Percentiles rank a stretch among this genome's conserved stretches.
Conservation (phyloP, 2,113 vertebrate species). For the Callorhinus ursinus region DNA sequence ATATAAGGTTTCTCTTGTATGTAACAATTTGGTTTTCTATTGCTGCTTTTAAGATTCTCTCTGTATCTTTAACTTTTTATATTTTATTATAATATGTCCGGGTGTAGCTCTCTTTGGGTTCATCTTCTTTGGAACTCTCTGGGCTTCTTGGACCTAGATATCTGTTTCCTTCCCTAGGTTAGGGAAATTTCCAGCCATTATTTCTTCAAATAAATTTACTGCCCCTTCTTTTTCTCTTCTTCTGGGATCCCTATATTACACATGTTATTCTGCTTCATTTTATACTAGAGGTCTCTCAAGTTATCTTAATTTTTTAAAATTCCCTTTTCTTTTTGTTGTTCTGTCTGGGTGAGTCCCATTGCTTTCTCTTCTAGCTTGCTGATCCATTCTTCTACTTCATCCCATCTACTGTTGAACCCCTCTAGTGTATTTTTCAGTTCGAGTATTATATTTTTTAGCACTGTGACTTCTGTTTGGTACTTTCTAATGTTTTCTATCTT, state of each 20-base stretch:
- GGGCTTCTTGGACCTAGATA: not conserved
- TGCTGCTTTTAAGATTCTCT: not conserved
- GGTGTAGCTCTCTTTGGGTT: not conserved
- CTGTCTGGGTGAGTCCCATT: not conserved
- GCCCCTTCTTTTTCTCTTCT: not conserved
- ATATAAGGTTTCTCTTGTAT: not conserved
- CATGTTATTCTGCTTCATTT: not conserved
- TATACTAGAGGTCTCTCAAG: not conserved
- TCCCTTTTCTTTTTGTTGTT: not conserved
- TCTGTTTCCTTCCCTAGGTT: not conserved
- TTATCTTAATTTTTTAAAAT: not conserved
- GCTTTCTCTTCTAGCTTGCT: not conserved
- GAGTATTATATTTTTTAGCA: not conserved
- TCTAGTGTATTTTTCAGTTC: not conserved
- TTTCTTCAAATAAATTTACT: not conserved
- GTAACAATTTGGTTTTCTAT: not conserved
- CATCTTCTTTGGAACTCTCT: not conserved
- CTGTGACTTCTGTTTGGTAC: not conserved
- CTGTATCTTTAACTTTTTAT: not conserved
- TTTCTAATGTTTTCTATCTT: not conserved
- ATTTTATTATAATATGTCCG: not conserved
- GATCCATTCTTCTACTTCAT: not conserved
- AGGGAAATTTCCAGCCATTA: not conserved
- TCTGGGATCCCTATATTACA: not conserved
- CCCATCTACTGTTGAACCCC: not conserved